These are phyloP conservation scores for Cyphomyrus plagiostoma DNA, from an alignment of 2,113 vertebrate genomes.

Conservation along the genomic window DNA sequence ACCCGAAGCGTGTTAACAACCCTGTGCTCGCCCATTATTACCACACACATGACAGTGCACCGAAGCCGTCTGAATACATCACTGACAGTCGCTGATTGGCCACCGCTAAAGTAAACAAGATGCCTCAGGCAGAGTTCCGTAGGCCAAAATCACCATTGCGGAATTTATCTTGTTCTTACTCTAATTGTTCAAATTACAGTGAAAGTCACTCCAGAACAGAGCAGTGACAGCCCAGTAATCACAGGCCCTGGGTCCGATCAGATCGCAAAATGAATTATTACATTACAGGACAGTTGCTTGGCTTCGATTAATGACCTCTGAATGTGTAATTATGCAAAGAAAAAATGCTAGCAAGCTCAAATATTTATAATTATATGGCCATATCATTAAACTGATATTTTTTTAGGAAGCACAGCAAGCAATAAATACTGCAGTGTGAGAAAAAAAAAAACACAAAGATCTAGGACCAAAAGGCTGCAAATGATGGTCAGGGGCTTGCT, in stretches of 20 bases:
- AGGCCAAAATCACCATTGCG: not conserved
- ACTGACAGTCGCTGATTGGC: constrained; percentile 36
- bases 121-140: constrained; percentile 29
- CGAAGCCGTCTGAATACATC: constrained; percentile 28
- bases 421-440: not conserved
- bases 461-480: not conserved
- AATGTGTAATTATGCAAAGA: constrained; percentile 73
- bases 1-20: constrained; percentile 29
- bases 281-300: constrained; percentile 65
- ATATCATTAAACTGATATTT: constrained; percentile 27
- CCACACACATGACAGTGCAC: constrained; percentile 24
- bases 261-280: constrained; percentile 70
- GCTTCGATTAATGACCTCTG: constrained; percentile 62
- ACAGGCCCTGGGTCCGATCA: constrained; percentile 44
- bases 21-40: constrained; percentile 21
- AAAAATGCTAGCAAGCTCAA: constrained; percentile 59
- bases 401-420: constrained; percentile 23
- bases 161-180: constrained; percentile 50
- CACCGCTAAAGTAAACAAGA: constrained; percentile 31
- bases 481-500: not conserved
- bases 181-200: constrained; percentile 50
- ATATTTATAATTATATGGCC: constrained; percentile 54
- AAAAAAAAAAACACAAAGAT: not conserved
- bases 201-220: constrained; percentile 25
- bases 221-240: constrained; percentile 56